phyloP scores from a whole-genome alignment of 2,797 vertebrate genomes.

The Melanotaenia pygmaea region DNA sequence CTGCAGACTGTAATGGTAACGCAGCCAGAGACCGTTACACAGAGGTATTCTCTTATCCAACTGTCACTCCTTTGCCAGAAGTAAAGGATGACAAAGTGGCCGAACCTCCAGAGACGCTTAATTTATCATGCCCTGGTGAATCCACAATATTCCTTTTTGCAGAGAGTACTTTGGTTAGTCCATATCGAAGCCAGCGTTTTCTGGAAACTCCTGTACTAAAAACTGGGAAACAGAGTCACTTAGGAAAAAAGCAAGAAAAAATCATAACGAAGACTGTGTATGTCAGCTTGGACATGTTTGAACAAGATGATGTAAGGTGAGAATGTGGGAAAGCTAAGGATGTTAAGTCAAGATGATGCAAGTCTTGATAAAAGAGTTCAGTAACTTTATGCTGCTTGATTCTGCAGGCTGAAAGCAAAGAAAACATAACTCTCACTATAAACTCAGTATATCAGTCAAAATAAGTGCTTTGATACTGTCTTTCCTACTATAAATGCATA shows the following conservation, averaged over 20 bases:
- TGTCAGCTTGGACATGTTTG: constrained; percentile 70
- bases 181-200: constrained; percentile 67
- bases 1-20: background rate
- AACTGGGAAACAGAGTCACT: background rate
- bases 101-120: background rate
- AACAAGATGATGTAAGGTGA: constrained; percentile 39
- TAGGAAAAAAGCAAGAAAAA: constrained; percentile 32
- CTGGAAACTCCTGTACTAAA: constrained; percentile 1
- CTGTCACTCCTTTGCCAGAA: background rate
- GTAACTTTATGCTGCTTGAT: background rate
- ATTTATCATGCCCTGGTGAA: constrained; percentile 34
- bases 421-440: background rate
- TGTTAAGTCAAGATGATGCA: background rate
- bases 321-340: background rate
- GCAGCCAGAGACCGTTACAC: constrained; percentile 1
- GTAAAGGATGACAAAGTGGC: background rate
- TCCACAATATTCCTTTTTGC: constrained; percentile 22
- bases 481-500: too few species aligned
- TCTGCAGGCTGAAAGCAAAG: background rate
- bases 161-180: constrained; percentile 30
- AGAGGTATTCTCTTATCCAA: constrained; percentile 18
- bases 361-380: background rate
- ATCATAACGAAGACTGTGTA: constrained; percentile 45
- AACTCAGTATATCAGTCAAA: background rate
- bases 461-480: background rate